A percentile compares a stretch with the other conserved stretches of the same genome.
These are phyloP conservation scores for Anarrhichthys ocellatus DNA, from an alignment of 2,113 vertebrate species.

Conservation along the genomic window DNA sequence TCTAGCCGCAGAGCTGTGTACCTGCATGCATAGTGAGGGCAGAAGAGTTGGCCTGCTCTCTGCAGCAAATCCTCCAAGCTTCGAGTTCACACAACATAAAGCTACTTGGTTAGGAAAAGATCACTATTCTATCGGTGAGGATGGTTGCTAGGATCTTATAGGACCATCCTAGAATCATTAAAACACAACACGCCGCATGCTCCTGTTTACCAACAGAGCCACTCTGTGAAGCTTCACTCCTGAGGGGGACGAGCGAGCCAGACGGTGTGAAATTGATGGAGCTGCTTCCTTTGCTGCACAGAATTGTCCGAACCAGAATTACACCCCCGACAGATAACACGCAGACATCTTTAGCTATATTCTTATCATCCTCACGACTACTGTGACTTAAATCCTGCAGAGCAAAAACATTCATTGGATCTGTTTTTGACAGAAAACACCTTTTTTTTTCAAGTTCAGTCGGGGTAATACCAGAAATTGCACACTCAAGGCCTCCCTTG, in stretches of 20 bases:
- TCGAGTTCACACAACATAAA: neutral
- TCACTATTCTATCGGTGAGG: neutral
- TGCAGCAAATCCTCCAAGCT: neutral
- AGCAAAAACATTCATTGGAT: neutral
- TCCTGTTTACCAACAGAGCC: conserved; percentile 7
- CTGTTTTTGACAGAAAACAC: conserved; percentile 41
- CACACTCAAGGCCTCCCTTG: conserved; percentile 48
- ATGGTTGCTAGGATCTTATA: neutral
- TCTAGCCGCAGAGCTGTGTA: neutral
- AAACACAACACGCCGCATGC: neutral
- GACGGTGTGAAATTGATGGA: conserved; percentile 22
- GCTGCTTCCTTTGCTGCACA: conserved; percentile 6
- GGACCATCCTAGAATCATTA: neutral
- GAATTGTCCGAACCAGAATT: neutral
- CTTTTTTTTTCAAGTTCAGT: conserved; percentile 37
- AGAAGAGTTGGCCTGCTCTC: neutral
- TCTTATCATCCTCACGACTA: neutral
- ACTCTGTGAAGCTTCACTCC: neutral
- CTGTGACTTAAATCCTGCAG: neutral
- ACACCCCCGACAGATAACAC: neutral
- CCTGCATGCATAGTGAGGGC: neutral
- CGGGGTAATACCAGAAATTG: conserved; percentile 36
- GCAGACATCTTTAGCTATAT: neutral
- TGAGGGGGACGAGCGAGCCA: neutral
- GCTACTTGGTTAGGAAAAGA: neutral